phyloP scores from a whole-genome alignment of 64 coral and sea anemone genomes.

The Pocillopora verrucosa region DNA sequence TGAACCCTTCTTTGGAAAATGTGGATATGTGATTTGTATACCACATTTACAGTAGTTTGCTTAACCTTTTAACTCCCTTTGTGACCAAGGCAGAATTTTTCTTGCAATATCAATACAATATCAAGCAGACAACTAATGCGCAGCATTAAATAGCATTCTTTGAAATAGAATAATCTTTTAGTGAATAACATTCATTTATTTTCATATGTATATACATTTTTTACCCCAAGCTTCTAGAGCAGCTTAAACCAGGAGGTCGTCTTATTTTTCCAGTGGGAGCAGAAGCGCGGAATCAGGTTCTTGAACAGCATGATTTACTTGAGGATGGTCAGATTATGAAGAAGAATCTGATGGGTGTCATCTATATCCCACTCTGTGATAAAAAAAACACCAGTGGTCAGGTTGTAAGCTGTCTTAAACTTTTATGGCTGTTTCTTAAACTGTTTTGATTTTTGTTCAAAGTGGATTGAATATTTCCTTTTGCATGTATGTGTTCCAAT shows the following conservation, averaged over 20 bases:
- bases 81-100: too few species aligned
- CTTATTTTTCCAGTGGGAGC: conserved; percentile 88
- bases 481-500: too few species aligned
- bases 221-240: conserved; percentile 61
- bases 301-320: conserved; percentile 83
- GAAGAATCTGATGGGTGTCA: conserved; percentile 88
- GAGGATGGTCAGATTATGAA: conserved; percentile 68
- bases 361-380: conserved; percentile 86
- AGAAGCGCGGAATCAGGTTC: conserved; percentile 72
- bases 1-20: background rate
- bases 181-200: too few species aligned
- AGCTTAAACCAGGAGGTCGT: conserved; percentile 94
- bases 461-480: too few species aligned
- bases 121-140: too few species aligned
- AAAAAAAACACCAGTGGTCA: conserved; percentile 93
- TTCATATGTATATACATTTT: background rate
- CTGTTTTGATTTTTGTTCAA: background rate
- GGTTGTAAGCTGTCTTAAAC: conserved; percentile 42
- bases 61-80: too few species aligned
- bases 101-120: too few species aligned
- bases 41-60: too few species aligned
- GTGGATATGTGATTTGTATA: too few species aligned
- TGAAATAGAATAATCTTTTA: too few species aligned
- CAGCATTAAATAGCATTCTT: too few species aligned
- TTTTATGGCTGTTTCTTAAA: background rate